Conservation (phyloP, 2,113 vertebrate species). For the Crotalus tigris region DNA sequence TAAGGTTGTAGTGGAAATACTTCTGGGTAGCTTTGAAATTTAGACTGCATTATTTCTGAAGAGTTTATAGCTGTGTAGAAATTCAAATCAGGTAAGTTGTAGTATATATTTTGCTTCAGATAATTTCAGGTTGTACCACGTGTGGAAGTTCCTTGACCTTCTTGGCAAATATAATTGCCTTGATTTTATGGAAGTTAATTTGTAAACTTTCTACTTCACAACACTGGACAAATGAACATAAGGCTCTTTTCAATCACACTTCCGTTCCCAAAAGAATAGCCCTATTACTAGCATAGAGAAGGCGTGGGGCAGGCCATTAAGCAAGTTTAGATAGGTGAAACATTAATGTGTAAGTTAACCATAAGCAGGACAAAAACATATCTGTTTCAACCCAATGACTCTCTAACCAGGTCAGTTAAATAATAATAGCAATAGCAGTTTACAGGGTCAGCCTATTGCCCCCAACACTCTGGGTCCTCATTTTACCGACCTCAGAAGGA, state of each 20-base stretch:
- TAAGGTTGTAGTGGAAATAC: background rate
- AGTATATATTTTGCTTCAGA: background rate
- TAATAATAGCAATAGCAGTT: background rate
- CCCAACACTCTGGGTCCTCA: background rate
- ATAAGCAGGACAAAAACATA: background rate
- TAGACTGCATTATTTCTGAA: background rate
- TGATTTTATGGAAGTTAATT: background rate
- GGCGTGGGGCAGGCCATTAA: background rate
- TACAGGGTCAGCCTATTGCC: background rate
- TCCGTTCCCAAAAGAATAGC: background rate
- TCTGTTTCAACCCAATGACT: background rate
- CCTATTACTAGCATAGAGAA: background rate
- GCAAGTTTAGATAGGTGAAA: background rate
- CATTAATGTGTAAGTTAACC: background rate
- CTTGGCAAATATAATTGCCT: background rate
- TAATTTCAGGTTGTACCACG: background rate
- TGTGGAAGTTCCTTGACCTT: background rate
- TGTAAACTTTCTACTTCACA: background rate
- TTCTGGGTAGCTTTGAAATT: background rate
- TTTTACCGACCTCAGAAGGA: background rate
- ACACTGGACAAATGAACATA: background rate
- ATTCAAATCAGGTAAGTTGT: background rate
- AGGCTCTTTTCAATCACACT: background rate
- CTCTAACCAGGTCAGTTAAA: background rate
- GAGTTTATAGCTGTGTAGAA: background rate